Percentiles rank a stretch among this genome's conserved stretches.
Evolutionary conservation across 2,797 vertebrate genomes (phyloP).

Genomic region (Anabas testudineus): DNA sequence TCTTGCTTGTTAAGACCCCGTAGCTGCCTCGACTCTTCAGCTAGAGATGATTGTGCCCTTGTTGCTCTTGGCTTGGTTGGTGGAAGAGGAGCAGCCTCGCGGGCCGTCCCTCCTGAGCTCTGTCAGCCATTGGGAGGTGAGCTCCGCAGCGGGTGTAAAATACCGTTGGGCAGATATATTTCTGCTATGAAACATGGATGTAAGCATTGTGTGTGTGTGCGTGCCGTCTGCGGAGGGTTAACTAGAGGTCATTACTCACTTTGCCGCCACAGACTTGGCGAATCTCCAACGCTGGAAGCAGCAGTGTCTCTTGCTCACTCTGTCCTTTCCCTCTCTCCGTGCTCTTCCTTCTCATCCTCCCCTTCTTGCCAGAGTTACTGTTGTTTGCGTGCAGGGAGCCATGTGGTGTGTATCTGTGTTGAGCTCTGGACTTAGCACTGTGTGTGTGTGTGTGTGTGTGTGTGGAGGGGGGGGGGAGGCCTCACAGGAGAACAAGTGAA

Average conservation of each 20-base stretch:
- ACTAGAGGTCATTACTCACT: slow-evolving; percentile 79
- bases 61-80: slow-evolving; percentile 64
- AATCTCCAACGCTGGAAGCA: slow-evolving; percentile 63
- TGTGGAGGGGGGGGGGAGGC: slow-evolving; percentile 36
- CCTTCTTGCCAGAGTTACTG: slow-evolving; percentile 47
- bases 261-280: slow-evolving; percentile 79
- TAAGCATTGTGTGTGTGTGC: slow-evolving; percentile 53
- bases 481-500: slow-evolving; percentile 38
- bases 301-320: slow-evolving; percentile 35
- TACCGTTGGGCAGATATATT: slow-evolving; percentile 74
- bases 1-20: slow-evolving; percentile 14
- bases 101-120: slow-evolving; percentile 33
- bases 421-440: slow-evolving; percentile 62
- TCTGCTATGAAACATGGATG: slow-evolving; percentile 83
- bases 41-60: slow-evolving; percentile 55
- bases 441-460: slow-evolving; percentile 22
- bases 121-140: slow-evolving; percentile 65
- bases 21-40: slow-evolving; percentile 3
- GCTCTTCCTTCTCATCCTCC: slow-evolving; percentile 46
- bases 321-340: slow-evolving; percentile 21
- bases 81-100: slow-evolving; percentile 56
- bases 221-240: slow-evolving; percentile 75
- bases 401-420: slow-evolving; percentile 65
- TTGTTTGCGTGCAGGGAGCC: slow-evolving; percentile 55
- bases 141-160: slow-evolving; percentile 73